Conservation (phyloP, 2,888 invertebrate species). For the Seira sanloemensis region DNA sequence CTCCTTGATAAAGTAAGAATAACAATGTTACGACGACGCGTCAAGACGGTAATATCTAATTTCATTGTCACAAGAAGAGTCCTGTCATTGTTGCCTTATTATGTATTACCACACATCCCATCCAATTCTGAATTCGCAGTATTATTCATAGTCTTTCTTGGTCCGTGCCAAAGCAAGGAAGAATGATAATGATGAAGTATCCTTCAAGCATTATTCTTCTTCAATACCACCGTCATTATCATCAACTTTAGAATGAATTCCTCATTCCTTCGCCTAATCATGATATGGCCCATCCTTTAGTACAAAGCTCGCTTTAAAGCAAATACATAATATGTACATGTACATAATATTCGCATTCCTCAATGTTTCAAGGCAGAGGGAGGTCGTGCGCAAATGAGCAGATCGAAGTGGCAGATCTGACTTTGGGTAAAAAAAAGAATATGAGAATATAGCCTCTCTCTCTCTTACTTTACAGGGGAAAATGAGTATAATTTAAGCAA, state of each 20-base stretch:
- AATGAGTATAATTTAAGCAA: neutral
- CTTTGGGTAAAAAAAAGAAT: constrained; percentile 1
- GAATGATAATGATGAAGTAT: neutral
- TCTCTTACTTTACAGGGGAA: no score
- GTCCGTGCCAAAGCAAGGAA: neutral
- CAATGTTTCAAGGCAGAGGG: neutral
- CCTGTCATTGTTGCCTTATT: no score
- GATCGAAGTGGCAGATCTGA: constrained; percentile 59
- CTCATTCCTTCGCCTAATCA: neutral
- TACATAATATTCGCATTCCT: neutral
- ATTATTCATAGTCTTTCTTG: neutral
- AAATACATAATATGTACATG: no score
- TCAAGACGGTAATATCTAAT: no score
- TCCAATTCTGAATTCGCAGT: no score
- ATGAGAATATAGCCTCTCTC: neutral
- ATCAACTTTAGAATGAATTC: neutral
- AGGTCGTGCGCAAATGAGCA: constrained; percentile 62
- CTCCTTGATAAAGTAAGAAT: no score
- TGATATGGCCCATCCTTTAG: constrained; percentile 42
- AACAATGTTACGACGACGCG: no score
- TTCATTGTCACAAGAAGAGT: no score
- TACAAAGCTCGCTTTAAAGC: neutral
- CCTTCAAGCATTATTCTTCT: neutral
- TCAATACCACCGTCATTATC: neutral
- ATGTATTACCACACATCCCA: no score